Evolutionary conservation across 2,888 invertebrate genomes (phyloP), one percentile per base, ranked within the genome.

Genomic region (Anoncus sp.): DNA sequence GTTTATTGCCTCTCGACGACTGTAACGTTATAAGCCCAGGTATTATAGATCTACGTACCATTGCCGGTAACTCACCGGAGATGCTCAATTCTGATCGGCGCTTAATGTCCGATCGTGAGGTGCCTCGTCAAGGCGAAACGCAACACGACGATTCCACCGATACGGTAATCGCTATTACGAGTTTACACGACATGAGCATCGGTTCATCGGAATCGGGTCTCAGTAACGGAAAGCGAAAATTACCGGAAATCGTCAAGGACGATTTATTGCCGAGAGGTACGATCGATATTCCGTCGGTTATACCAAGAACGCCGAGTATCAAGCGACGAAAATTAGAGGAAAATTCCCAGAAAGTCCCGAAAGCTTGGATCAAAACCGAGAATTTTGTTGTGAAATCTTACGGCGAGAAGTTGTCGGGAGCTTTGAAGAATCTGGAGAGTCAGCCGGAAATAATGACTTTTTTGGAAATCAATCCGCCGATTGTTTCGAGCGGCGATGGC

Each of bases 231-330:
- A 79, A 66, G 16, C 75, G 74, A 14, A 78, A 60, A 57, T 53
- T 51, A 6, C 79, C 82, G 24, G 77, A 60, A 70, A 82, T 85
- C 40, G 77, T 69, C n/a, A 70, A 53, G 0, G 78, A 82, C 22
- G 62, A 67, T 63, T 47, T 82, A 43, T 65, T 84, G 3, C 74
- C 83, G 1, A 75, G 67, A 47, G 79, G 74, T 16, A 77, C 73
- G 7, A 59, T 83, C 43, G 6, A 27, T 0, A 45, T 75, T n/a
- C 18, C 66, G 18, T 40, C 24, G 9, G 43, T 47, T 5, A 45
- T 4, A 22, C 12, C 60, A 31, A 53, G 20, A n/a, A 22, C 10
- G 24, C 3, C 16, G 24, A 10, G 18, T n/a, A n/a, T n/a, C n/a
- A 53, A 66, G 14, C 53, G 53, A 27, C 40, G 18, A 40, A 66